Base-by-base conservation (phyloP, 2,888 invertebrate genomes). In the Actias luna region DNA sequence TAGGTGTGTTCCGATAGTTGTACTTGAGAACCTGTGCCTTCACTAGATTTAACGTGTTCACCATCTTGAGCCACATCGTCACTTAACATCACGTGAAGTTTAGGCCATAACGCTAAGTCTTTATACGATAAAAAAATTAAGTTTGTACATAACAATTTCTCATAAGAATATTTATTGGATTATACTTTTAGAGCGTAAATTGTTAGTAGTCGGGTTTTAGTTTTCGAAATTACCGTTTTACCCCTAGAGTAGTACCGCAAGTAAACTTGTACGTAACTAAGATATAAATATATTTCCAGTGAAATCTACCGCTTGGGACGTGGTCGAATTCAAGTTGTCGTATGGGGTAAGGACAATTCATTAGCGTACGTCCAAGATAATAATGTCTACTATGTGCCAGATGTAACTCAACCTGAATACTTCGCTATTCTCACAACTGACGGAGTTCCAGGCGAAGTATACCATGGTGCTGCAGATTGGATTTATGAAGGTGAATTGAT, bases 381-480 rank as follows among this genome's bases (percentile, higher is more conserved):
- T 76, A 95, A 97, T 74, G 94, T 96, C 58, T 96, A 94, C 78
- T 95, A 94, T 73, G 82, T 94, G 29, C 83, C 88, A 22, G 83
- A 87, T 65, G 76, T 84, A 58, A 73, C 81, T 63, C 70, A 73
- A 14, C 78, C 82, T 18, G 85, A 81, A 57, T 73, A 71, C 39
- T 90, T 88, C 52, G 71, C 79, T 14, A 78, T 83, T n/a, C 83
- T 96, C 55, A 96, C 96, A 0, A 83, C 78, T 8, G 94, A 94
- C 63, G 96, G 96, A 1, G 80, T 93, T 1, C 91, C 92, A 0
- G 95, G 94, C 1, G 88, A 94, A 39, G 89, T 97, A 61, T 98
- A 96, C 83, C 96, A 97, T 80, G 98, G 98, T 4, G 93, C 97
- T 25, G 94, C 98, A 10, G 98, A 98, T 84, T 98, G 98, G 98